These are phyloP conservation scores for Macaca fascicularis DNA, from an alignment of 2,113 vertebrate species.

Conservation along the genomic window DNA sequence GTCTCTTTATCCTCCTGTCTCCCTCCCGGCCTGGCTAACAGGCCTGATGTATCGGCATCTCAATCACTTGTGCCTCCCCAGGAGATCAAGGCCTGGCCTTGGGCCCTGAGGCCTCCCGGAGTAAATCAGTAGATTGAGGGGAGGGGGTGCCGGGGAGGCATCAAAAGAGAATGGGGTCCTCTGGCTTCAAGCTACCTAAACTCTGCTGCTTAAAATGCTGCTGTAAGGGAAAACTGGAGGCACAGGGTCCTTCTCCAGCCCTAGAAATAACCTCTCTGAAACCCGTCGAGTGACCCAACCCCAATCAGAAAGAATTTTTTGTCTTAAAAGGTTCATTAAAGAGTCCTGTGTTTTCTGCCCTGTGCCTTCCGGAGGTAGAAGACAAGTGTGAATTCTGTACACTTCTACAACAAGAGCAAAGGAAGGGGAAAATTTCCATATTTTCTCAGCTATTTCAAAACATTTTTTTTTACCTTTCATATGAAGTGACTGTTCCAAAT, in stretches of 20 bases:
- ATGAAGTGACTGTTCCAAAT: slow-evolving; percentile 14
- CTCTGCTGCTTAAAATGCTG: not conserved
- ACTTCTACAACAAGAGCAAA: not conserved
- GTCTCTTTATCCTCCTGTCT: slow-evolving; percentile 68
- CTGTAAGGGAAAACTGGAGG: not conserved
- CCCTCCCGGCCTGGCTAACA: slow-evolving; percentile 36
- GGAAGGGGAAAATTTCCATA: slow-evolving; percentile 45
- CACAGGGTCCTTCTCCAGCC: not conserved
- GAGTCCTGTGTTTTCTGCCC: not conserved
- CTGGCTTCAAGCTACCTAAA: not conserved
- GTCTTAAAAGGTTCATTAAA: not conserved
- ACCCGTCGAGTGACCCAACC: not conserved
- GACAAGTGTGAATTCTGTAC: not conserved
- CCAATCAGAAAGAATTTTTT: not conserved
- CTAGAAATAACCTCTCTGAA: not conserved
- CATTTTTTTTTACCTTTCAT: not conserved
- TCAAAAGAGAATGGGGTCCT: slow-evolving; percentile 60
- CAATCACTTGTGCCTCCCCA: slow-evolving; percentile 80
- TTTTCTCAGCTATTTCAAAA: slow-evolving; percentile 47
- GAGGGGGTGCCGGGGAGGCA: slow-evolving; percentile 44
- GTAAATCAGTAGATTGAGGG: slow-evolving; percentile 74
- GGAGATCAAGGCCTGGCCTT: slow-evolving; percentile 71
- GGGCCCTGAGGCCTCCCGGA: slow-evolving; percentile 67
- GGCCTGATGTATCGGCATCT: slow-evolving; percentile 79
- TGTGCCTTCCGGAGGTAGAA: not conserved